A percentile compares a stretch with the other conserved stretches of the same genome.
phyloP scores from a whole-genome alignment of 2,888 invertebrate species.

The Drepana falcataria region DNA sequence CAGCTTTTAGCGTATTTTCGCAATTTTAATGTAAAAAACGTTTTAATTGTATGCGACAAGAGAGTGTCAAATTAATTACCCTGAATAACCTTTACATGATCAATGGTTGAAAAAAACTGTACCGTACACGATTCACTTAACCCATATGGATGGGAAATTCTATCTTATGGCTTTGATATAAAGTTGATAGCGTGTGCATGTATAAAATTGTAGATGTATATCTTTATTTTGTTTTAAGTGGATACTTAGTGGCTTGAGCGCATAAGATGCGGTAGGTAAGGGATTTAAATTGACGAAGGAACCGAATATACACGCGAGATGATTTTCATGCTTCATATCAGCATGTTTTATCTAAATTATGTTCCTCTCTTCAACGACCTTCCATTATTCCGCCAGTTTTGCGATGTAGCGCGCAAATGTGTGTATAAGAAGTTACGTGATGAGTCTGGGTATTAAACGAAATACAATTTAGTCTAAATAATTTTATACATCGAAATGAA shows the following conservation, averaged over 20 bases:
- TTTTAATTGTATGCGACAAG: constrained; percentile 18
- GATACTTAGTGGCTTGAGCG: not conserved
- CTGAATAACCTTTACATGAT: constrained; percentile 13
- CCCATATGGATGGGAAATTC: not conserved
- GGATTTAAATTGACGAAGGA: not conserved
- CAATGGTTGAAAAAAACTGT: not conserved
- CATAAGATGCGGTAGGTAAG: not conserved
- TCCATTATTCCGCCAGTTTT: not conserved
- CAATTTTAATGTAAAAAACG: constrained; percentile 1
- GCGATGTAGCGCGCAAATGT: no score
- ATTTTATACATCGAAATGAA: no score
- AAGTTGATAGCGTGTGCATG: not conserved
- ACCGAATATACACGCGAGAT: not conserved
- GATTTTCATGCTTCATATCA: not conserved
- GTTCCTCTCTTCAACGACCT: not conserved
- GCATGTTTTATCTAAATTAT: not conserved
- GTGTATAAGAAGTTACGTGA: no score
- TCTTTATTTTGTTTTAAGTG: constrained; percentile 1
- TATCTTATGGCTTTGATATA: not conserved
- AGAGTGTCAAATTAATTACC: constrained; percentile 21
- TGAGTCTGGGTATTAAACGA: no score
- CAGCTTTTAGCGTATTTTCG: constrained; percentile 1
- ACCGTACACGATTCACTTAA: not conserved
- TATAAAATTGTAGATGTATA: not conserved
- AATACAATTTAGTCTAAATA: no score